Base-by-base conservation (phyloP, 2,888 invertebrate species). In the Nephrotoma flavescens region DNA sequence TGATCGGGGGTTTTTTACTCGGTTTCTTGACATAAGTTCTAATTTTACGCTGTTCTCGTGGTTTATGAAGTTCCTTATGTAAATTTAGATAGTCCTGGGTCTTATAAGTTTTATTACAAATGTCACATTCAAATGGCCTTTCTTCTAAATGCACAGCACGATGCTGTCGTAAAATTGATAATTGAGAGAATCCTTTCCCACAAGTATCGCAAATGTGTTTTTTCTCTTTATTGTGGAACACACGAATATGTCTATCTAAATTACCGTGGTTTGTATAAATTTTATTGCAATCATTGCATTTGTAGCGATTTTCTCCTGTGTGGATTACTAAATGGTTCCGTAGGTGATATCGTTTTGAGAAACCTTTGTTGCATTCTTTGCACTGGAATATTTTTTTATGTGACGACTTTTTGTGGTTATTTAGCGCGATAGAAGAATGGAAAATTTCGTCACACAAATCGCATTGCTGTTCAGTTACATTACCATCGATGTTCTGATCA, bases 221-320 rank as follows among this genome's bases (percentile, higher is more conserved):
- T 42, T 86, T 45, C 86, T 88, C 88, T 15, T 88, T 86, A 11
- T 87, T 86, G 85, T 88, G 88, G 57, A 86, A 88, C 71, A 88
- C 88, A 7, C 87, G 87, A 41, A 88, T 86, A 86, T 88, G 88
- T 0, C 88, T 87, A 86, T 88, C 87, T 44, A 88, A 86, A 87
- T 88, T 88, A 9, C 87, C 87, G 71, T 87, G 87, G 57, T 87
- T 88, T 12, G 88, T 87, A 45, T 88, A 88, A 31, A 84, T 86
- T 42, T 88, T 88, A 12, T 87, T 85, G 44, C 88, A 88, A 19
- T 87, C 52, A 4, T 57, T 52, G 47, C 88, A 88, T 11, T 83
- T 83, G 9, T 86, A 87, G 12, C 83, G 83, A 9, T 86, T 86
- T 12, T 42, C 71, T 4, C 87, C 84, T 12, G 71, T 45, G 71